These are phyloP conservation scores for Leptinotarsa texana DNA, from an alignment of 1,140 invertebrate species.

Conservation along the genomic window DNA sequence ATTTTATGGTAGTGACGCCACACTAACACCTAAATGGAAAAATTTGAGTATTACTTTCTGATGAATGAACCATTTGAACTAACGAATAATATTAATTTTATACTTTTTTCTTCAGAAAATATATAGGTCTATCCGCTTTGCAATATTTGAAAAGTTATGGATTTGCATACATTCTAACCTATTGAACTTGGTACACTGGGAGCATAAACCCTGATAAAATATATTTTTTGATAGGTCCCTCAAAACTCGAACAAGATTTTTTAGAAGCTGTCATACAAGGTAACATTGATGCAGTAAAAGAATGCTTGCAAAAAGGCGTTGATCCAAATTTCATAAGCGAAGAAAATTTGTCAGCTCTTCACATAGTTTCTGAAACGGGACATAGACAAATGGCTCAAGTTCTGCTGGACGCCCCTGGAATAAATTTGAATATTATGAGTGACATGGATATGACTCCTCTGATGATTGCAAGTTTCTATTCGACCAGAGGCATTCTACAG, in stretches of 20 bases:
- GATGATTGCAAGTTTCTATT: not conserved
- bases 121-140: no score
- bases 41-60: no score
- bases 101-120: no score
- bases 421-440: not conserved
- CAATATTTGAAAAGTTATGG: no score
- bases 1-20: no score
- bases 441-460: not conserved
- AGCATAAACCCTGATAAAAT: no score
- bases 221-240: no score
- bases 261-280: not conserved
- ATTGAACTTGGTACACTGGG: no score
- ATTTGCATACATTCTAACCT: no score
- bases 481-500: not conserved
- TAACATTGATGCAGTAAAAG: not conserved
- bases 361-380: not conserved
- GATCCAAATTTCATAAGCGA: not conserved
- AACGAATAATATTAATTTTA: no score
- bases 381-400: not conserved
- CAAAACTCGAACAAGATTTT: not conserved
- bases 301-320: not conserved
- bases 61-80: no score
- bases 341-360: not conserved
- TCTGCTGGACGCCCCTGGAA: not conserved
- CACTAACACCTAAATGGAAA: no score